phyloP scores from a whole-genome alignment of 2,113 vertebrate genomes.

The Cyprinodon brontotheroides region DNA sequence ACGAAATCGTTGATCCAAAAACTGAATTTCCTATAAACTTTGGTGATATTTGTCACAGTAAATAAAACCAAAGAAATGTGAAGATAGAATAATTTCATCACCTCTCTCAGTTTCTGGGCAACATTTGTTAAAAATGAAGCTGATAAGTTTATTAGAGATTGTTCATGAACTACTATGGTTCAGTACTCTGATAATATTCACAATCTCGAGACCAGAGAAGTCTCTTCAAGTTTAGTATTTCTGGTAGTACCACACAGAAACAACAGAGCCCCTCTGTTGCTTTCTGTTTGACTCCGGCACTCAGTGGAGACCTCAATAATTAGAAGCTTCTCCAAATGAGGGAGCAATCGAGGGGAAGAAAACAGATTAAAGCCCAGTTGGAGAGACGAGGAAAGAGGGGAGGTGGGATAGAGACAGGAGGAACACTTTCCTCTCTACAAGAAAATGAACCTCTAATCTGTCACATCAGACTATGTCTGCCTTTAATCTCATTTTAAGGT shows the following conservation, averaged over 20 bases:
- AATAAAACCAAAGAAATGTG: no score
- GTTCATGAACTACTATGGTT: no score
- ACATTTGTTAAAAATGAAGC: no score
- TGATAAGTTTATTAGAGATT: no score
- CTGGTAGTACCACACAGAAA: background rate
- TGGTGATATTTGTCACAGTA: no score
- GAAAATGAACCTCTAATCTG: conserved; percentile 28
- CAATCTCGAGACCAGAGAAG: background rate
- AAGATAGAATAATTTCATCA: no score
- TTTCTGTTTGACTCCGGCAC: conserved; percentile 35
- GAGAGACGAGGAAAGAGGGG: conserved; percentile 16
- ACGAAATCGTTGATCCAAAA: background rate
- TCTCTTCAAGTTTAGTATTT: background rate
- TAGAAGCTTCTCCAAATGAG: conserved; percentile 49
- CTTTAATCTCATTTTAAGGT: background rate
- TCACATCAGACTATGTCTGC: conserved; percentile 22
- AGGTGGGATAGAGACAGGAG: conserved; percentile 9
- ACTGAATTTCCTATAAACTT: background rate
- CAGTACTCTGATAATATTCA: background rate
- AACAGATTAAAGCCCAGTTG: conserved; percentile 49
- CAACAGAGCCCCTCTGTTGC: no score
- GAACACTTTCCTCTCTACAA: conserved; percentile 21
- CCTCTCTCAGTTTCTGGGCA: no score
- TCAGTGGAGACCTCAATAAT: conserved; percentile 60
- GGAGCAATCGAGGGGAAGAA: conserved; percentile 39